Evolutionary conservation across 2,888 invertebrate species (phyloP).

Genomic region (Graphium colonna): DNA sequence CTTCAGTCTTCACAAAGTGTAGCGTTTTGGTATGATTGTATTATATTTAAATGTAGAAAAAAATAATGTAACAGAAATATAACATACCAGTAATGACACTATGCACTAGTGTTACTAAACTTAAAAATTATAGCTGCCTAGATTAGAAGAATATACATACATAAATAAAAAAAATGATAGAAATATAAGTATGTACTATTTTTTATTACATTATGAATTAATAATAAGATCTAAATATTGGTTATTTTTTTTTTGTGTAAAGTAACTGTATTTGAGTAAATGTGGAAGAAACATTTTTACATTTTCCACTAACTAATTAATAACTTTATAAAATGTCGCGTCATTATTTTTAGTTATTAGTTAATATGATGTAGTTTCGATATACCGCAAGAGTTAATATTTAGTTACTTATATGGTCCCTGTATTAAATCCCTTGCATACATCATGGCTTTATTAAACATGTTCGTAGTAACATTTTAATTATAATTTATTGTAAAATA

Average conservation of each 20-base stretch:
- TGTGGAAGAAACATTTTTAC: no score
- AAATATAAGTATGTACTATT: no score
- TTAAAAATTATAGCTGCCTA: no score
- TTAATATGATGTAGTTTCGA: neutral
- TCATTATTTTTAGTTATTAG: neutral
- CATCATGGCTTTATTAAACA: neutral
- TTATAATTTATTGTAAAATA: constrained; percentile 2
- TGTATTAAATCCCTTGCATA: constrained; percentile 21
- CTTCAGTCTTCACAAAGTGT: constrained; percentile 62
- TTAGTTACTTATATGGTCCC: constrained; percentile 23
- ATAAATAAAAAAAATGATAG: no score
- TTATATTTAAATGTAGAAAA: constrained; percentile 20
- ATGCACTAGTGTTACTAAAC: neutral
- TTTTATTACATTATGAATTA: no score
- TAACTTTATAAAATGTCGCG: neutral
- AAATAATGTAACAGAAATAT: constrained; percentile 8
- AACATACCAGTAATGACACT: neutral
- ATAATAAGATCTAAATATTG: no score
- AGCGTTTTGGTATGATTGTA: constrained; percentile 37
- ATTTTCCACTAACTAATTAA: neutral
- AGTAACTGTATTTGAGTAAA: no score
- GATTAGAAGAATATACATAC: no score
- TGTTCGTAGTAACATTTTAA: no score
- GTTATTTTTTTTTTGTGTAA: no score
- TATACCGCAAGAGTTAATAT: neutral